Conservation (phyloP, 2,797 vertebrate species). For the Botia kubotai region DNA sequence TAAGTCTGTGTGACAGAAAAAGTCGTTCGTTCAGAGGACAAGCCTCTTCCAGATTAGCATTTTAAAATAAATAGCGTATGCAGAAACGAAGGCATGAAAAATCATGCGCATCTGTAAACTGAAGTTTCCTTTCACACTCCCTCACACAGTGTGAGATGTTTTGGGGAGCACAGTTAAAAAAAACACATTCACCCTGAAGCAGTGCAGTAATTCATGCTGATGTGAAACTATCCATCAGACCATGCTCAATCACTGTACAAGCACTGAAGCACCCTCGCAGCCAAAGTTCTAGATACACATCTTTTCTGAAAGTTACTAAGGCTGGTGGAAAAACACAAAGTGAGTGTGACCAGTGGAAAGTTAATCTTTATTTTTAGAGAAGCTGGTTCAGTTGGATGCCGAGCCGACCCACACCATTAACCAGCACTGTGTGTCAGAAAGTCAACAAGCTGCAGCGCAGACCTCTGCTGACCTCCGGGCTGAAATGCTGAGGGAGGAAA, state of each 20-base stretch:
- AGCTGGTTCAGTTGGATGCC: constrained; percentile 28
- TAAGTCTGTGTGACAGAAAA: constrained; percentile 30
- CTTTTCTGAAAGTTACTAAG: constrained; percentile 24
- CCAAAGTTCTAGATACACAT: constrained; percentile 26
- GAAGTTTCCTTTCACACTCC: constrained; percentile 28
- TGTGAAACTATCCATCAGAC: constrained; percentile 27
- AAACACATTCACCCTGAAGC: background rate
- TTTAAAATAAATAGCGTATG: constrained; percentile 34
- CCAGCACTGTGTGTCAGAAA: constrained; percentile 40
- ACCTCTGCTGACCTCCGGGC: constrained; percentile 31
- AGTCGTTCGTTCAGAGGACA: constrained; percentile 17
- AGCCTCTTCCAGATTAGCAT: constrained; percentile 23
- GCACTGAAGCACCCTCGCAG: background rate
- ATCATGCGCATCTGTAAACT: constrained; percentile 36
- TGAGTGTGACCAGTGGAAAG: constrained; percentile 20
- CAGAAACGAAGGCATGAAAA: constrained; percentile 39
- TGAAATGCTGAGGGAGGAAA: background rate
- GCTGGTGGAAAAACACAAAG: constrained; percentile 9
- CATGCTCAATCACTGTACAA: background rate
- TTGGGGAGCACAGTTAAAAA: background rate
- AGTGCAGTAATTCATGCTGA: constrained; percentile 18
- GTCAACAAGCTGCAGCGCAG: constrained; percentile 47
- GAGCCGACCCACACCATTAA: constrained; percentile 47
- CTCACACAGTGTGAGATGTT: constrained; percentile 6
- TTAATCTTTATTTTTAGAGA: constrained; percentile 50